A percentile compares a stretch with the other conserved stretches of the same genome.
These are phyloP conservation scores for Dermochelys coriacea DNA, from an alignment of 2,797 vertebrate genomes.

Conservation along the genomic window DNA sequence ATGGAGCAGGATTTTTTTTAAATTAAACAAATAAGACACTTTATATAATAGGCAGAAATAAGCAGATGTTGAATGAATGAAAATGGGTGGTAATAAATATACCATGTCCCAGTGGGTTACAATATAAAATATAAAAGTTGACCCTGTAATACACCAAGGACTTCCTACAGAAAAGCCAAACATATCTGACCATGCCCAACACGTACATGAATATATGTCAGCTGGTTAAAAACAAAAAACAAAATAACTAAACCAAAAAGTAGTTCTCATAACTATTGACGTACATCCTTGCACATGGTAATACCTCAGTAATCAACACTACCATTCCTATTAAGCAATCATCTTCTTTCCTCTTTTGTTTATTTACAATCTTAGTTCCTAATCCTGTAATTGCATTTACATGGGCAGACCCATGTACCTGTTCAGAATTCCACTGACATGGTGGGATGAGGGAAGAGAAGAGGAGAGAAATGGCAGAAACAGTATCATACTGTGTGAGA, in stretches of 20 bases:
- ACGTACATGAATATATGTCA: not conserved
- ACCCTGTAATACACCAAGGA: not conserved
- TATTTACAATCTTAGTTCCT: not conserved
- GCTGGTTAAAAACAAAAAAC: not conserved
- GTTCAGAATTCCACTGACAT: not conserved
- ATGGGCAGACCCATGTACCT: not conserved
- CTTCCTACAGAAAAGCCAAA: not conserved
- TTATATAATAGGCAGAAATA: constrained; percentile 30
- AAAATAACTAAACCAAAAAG: not conserved
- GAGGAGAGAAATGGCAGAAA: not conserved
- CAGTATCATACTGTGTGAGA: not conserved
- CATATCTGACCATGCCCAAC: not conserved
- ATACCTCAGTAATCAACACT: not conserved
- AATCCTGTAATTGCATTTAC: not conserved
- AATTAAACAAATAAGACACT: not conserved
- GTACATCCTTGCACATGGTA: not conserved
- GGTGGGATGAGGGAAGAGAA: no score
- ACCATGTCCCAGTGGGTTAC: not conserved
- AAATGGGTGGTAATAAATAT: not conserved
- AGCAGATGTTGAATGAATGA: constrained; percentile 8
- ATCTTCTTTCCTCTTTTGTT: not conserved
- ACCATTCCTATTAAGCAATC: not conserved
- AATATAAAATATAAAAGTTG: not conserved
- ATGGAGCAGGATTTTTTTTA: not conserved
- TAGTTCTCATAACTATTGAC: not conserved